Evolutionary conservation across 2,888 invertebrate genomes (phyloP).

Genomic region (Cenopis cana): DNA sequence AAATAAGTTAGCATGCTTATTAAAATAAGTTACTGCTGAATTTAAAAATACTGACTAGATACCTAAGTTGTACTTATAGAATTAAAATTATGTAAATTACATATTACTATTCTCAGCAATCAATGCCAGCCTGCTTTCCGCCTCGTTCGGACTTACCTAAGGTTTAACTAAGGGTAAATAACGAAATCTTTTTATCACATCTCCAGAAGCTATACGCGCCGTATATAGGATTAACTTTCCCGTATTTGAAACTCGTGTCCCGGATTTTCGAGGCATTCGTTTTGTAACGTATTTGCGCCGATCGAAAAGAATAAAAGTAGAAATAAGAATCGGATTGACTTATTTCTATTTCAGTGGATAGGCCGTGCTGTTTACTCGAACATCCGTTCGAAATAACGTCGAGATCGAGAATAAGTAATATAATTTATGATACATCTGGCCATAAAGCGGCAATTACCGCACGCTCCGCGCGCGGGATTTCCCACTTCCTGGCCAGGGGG

Average conservation of each 20-base stretch:
- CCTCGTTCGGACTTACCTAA: neutral
- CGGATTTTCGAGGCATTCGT: slow-evolving; percentile 44
- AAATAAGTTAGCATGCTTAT: no score
- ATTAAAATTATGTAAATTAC: no score
- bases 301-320: slow-evolving; percentile 43
- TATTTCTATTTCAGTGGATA: slow-evolving; percentile 36
- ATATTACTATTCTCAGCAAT: neutral
- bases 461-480: no score
- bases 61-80: no score
- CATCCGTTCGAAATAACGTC: slow-evolving; percentile 8
- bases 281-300: slow-evolving; percentile 43
- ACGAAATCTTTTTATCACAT: slow-evolving; percentile 30
- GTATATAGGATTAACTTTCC: slow-evolving; percentile 43
- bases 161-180: slow-evolving; percentile 26
- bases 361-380: slow-evolving; percentile 13
- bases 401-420: slow-evolving; percentile 5
- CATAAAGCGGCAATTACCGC: no score
- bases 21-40: no score
- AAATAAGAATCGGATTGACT: slow-evolving; percentile 42
- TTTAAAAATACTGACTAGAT: no score
- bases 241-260: slow-evolving; percentile 43
- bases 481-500: no score
- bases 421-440: neutral
- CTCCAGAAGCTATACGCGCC: slow-evolving; percentile 29
- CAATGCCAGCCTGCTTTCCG: neutral